Conservation (phyloP, 2,888 invertebrate genomes). For the Pterostichus madidus region DNA sequence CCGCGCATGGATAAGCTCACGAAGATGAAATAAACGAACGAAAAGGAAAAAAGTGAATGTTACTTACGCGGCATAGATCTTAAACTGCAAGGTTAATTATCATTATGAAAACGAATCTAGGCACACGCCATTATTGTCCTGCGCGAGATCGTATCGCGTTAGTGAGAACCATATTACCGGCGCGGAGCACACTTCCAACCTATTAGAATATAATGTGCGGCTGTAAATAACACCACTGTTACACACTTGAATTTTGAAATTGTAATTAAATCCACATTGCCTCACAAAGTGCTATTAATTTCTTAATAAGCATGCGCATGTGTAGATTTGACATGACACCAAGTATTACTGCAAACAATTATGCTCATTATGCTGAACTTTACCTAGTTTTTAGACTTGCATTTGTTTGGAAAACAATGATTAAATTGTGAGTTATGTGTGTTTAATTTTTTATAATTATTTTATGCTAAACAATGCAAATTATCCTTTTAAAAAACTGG, state of each 20-base stretch:
- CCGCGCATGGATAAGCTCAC: constrained; percentile 45
- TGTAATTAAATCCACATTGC: constrained; percentile 53
- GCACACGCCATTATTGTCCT: constrained; percentile 64
- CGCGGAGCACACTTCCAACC: constrained; percentile 38
- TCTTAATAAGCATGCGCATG: constrained; percentile 58
- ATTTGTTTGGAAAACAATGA: neutral
- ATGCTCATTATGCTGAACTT: constrained; percentile 37
- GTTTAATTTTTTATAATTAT: too few relatives aligned
- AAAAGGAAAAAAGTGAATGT: constrained; percentile 41
- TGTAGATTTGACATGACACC: constrained; percentile 45
- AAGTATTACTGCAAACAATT: constrained; percentile 45
- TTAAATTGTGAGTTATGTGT: neutral
- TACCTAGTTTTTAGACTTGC: constrained; percentile 33
- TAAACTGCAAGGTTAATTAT: constrained; percentile 63
- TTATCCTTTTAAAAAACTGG: too few relatives aligned
- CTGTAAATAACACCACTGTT: constrained; percentile 40
- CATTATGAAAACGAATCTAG: constrained; percentile 61
- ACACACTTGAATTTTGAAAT: constrained; percentile 58
- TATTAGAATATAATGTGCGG: constrained; percentile 60
- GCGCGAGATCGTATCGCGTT: constrained; percentile 47
- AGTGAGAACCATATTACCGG: constrained; percentile 59
- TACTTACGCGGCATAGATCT: constrained; percentile 47
- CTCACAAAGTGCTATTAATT: constrained; percentile 47
- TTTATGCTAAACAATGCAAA: too few relatives aligned
- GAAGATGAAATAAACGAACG: constrained; percentile 43